Evolutionary conservation across 2,113 vertebrate species (phyloP).

Genomic region (Gambusia holbrooki): DNA sequence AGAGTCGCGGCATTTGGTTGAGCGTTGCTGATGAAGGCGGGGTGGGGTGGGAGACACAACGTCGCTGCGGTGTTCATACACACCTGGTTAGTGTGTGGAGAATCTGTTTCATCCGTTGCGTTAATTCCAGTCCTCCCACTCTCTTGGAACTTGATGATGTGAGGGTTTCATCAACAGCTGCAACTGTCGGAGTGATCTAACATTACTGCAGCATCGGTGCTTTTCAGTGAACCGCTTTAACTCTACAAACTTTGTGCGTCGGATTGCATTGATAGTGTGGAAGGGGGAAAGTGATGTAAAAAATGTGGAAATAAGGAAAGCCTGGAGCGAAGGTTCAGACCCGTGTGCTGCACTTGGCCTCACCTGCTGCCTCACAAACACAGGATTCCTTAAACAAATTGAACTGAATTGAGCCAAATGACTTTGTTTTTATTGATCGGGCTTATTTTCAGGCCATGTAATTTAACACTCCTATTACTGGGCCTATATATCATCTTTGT

Average conservation of each 20-base stretch:
- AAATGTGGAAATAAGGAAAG: conserved; percentile 44
- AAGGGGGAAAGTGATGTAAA: conserved; percentile 59
- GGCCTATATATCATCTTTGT: conserved; percentile 69
- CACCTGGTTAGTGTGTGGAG: conserved; percentile 58
- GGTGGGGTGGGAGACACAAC: neutral
- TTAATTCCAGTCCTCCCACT: conserved; percentile 63
- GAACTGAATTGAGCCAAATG: conserved; percentile 60
- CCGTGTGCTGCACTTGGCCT: conserved; percentile 36
- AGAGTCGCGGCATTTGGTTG: conserved; percentile 55
- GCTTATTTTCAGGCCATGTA: conserved; percentile 59
- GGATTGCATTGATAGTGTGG: conserved; percentile 35
- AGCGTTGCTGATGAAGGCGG: conserved; percentile 16
- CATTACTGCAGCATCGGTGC: conserved; percentile 43
- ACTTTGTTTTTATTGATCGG: conserved; percentile 58
- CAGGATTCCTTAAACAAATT: conserved; percentile 56
- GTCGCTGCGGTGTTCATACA: conserved; percentile 26
- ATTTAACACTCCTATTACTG: conserved; percentile 63
- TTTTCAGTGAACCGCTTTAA: conserved; percentile 46
- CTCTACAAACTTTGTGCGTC: conserved; percentile 35
- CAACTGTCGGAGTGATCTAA: conserved; percentile 53
- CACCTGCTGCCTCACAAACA: conserved; percentile 34
- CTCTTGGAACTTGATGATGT: conserved; percentile 59
- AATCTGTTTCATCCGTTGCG: conserved; percentile 44
- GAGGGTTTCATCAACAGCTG: conserved; percentile 72
- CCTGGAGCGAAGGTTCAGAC: conserved; percentile 7